Conservation (phyloP, 1,140 invertebrate genomes). For the Philotrypesis tridentata region DNA sequence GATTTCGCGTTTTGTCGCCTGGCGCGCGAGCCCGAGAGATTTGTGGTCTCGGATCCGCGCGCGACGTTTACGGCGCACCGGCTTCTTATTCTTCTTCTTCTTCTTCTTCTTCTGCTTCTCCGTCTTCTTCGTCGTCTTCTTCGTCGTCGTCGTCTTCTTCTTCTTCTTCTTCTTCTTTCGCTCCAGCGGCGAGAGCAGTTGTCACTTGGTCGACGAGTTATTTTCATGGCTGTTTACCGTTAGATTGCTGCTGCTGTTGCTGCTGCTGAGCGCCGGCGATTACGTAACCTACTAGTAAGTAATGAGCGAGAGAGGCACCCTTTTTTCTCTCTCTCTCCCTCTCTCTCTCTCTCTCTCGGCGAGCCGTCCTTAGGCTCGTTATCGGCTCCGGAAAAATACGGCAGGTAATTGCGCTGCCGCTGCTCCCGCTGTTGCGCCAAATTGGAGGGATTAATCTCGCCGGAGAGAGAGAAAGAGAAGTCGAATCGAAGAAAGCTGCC, state of each 20-base stretch:
- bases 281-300: no score
- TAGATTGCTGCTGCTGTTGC: not conserved
- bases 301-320: no score
- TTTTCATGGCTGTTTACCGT: not conserved
- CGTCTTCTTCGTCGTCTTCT: no score
- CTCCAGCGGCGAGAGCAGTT: not conserved
- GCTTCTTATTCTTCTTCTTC: no score
- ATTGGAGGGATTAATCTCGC: no score
- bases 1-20: not conserved
- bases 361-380: no score
- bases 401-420: not conserved
- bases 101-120: not conserved
- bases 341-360: no score
- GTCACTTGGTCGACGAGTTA: not conserved
- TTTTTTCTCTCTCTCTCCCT: no score
- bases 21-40: not conserved
- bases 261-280: no score
- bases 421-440: not conserved
- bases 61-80: not conserved
- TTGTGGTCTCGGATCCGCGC: not conserved
- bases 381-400: no score
- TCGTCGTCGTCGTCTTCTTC: not conserved
- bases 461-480: no score
- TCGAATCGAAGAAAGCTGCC: no score
- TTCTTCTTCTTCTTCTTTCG: not conserved